A percentile compares a stretch with the other conserved stretches of the same genome.
Evolutionary conservation across 2,888 invertebrate species (phyloP).

Genomic region (Entomobrya multifasciata): DNA sequence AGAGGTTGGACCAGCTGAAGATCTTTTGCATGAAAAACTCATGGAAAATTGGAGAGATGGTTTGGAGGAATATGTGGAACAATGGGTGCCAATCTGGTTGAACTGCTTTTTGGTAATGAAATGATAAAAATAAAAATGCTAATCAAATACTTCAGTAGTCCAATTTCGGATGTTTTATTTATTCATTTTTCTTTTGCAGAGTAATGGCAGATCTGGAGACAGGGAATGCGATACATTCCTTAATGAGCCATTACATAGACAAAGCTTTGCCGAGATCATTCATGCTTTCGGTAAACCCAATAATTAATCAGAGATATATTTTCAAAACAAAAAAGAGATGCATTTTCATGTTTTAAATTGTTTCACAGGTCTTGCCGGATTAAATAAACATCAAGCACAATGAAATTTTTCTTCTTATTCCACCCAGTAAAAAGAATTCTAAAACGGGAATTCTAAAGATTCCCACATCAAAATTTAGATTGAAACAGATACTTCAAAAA

Average conservation of each 20-base stretch:
- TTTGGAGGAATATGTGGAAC: background rate
- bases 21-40: background rate
- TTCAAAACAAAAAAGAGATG: no score
- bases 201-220: background rate
- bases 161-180: background rate
- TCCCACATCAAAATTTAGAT: no score
- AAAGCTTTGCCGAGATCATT: background rate
- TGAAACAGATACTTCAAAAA: no score
- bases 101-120: conserved; percentile 34
- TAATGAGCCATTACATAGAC: background rate
- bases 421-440: no score
- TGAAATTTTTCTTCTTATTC: no score
- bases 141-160: no score
- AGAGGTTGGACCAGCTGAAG: background rate
- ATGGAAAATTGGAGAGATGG: background rate
- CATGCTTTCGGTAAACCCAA: conserved; percentile 1
- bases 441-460: no score
- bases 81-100: background rate
- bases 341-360: background rate
- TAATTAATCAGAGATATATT: no score
- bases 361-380: background rate
- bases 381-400: no score
- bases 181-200: background rate
- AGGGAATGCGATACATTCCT: background rate
- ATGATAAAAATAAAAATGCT: no score